phyloP scores from a whole-genome alignment of 2,113 vertebrate species.

The Naja naja region DNA sequence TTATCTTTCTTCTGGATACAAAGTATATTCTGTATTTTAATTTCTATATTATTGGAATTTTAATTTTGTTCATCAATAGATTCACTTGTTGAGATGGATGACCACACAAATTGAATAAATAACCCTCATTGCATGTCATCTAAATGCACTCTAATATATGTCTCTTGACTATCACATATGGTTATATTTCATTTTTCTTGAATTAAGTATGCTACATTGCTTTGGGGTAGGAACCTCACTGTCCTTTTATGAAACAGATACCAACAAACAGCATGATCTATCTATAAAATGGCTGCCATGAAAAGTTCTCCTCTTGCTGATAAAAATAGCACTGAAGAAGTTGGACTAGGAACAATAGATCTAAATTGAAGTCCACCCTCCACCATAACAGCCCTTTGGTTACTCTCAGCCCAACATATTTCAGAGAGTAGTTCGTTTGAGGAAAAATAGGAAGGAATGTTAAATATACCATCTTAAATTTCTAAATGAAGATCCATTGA shows the following conservation, averaged over 20 bases:
- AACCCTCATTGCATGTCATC: not conserved
- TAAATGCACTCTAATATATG: not conserved
- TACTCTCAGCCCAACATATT: not conserved
- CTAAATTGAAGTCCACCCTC: not conserved
- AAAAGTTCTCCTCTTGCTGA: not conserved
- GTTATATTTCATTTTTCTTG: not conserved
- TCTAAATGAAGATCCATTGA: not conserved
- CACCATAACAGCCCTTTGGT: not conserved
- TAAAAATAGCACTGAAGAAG: not conserved
- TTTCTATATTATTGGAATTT: not conserved
- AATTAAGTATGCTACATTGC: not conserved
- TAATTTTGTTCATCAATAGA: not conserved
- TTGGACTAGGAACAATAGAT: not conserved
- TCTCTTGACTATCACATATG: not conserved
- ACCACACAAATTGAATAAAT: not conserved
- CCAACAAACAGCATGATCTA: not conserved
- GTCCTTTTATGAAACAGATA: not conserved
- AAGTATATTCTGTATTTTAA: not conserved
- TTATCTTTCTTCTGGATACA: not conserved
- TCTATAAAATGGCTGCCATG: not conserved
- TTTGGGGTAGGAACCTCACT: not conserved
- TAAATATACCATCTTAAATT: not conserved
- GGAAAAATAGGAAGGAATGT: not conserved
- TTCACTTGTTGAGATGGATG: not conserved
- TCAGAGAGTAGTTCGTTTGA: not conserved